Conservation (phyloP, 2,797 vertebrate genomes). For the Austrolebias charrua region DNA sequence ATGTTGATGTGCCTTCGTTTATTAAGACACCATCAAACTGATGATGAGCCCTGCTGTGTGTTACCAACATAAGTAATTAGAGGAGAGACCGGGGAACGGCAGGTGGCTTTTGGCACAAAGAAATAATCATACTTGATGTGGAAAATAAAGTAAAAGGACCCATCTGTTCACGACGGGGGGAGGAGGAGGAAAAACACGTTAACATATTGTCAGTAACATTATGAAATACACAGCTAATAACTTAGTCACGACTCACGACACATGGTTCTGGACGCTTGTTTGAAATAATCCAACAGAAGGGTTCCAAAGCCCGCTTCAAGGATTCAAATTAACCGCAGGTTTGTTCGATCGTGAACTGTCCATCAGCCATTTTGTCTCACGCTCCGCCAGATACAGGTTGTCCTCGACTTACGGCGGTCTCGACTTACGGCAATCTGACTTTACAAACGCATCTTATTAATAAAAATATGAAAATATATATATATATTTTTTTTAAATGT, state of each 20-base stretch:
- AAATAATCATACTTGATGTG: constrained; percentile 99
- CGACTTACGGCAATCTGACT: too few species aligned
- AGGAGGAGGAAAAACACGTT: constrained; percentile 93
- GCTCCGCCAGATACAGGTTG: constrained; percentile 54
- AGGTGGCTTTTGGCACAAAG: constrained; percentile 99
- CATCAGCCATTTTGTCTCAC: constrained; percentile 57
- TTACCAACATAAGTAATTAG: constrained; percentile 99
- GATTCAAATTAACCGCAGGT: constrained; percentile 64
- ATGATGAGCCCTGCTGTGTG: constrained; percentile 99
- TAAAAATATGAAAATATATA: too few species aligned
- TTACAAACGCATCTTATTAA: too few species aligned
- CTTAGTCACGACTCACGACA: constrained; percentile 94
- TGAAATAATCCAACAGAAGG: constrained; percentile 78
- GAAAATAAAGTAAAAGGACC: constrained; percentile 99
- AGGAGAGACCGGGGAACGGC: constrained; percentile 95
- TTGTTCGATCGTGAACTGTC: constrained; percentile 52
- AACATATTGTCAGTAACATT: constrained; percentile 99
- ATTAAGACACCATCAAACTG: constrained; percentile 99
- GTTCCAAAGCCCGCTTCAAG: constrained; percentile 54
- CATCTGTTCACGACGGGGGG: constrained; percentile 98
- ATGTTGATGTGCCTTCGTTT: constrained; percentile 98
- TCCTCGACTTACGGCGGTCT: too few species aligned
- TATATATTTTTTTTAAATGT: too few species aligned
- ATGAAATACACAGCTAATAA: constrained; percentile 99
- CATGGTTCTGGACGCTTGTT: constrained; percentile 84